phyloP scores from a whole-genome alignment of 2,797 vertebrate species.

The Hemitrygon akajei region DNA sequence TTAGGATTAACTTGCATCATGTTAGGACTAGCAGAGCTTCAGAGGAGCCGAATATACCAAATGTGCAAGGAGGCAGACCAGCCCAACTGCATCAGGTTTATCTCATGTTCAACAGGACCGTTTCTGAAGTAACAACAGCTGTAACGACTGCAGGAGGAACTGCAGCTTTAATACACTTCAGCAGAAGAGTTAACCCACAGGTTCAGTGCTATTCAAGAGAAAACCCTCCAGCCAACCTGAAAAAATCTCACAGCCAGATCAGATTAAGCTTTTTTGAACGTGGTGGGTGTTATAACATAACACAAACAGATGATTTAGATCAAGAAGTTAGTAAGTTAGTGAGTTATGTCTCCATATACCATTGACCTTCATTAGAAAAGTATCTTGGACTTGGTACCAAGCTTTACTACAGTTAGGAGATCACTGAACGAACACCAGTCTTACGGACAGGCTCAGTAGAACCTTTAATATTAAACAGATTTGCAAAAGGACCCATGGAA shows the following conservation, averaged over 20 bases:
- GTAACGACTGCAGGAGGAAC: background rate
- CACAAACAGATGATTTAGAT: background rate
- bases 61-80: background rate
- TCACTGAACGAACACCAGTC: background rate
- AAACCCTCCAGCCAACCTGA: background rate
- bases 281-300: background rate
- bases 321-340: background rate
- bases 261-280: background rate
- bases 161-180: background rate
- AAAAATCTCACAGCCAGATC: background rate
- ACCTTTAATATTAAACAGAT: background rate
- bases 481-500: too few species aligned
- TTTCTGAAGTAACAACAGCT: background rate
- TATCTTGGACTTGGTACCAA: background rate
- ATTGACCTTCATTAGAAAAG: background rate
- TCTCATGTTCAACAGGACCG: background rate
- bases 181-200: background rate
- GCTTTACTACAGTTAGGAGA: background rate
- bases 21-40: background rate
- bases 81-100: background rate
- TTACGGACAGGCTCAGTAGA: background rate
- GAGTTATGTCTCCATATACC: background rate
- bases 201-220: background rate
- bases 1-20: background rate
- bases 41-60: background rate